A percentile compares a stretch with the other conserved stretches of the same genome.
Conservation (phyloP, 2,888 invertebrate genomes). For the Heliconius sara region DNA sequence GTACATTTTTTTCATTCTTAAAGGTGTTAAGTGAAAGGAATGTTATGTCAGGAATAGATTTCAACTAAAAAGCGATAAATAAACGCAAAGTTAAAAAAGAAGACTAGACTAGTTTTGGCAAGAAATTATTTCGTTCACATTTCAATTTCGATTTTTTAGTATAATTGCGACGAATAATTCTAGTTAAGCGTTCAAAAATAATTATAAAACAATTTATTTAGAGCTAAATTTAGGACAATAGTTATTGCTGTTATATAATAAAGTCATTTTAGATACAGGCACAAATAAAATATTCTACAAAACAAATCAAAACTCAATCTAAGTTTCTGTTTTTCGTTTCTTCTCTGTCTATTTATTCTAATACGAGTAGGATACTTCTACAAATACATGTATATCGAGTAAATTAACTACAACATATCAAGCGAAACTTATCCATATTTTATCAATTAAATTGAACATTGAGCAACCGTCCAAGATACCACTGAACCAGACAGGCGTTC, state of each 20-base stretch:
- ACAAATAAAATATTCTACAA: background rate
- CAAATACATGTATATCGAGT: no score
- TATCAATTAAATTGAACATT: background rate
- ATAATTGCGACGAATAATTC: background rate
- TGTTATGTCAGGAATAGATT: slow-evolving; percentile 28
- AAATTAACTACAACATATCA: background rate
- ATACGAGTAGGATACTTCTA: no score
- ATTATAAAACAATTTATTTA: background rate
- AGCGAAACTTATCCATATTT: background rate
- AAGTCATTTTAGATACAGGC: background rate
- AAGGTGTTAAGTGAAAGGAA: slow-evolving; percentile 56
- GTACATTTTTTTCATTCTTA: background rate
- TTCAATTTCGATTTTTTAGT: background rate
- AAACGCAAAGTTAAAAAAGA: slow-evolving; percentile 28
- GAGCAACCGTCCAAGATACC: background rate
- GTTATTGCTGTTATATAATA: background rate
- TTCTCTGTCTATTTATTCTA: no score
- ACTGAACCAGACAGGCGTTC: slow-evolving; percentile 21
- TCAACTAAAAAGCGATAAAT: background rate
- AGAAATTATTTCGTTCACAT: background rate
- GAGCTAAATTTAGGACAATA: no score
- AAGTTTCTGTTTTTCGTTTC: no score
- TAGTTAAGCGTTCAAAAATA: background rate
- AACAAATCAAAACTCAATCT: background rate
- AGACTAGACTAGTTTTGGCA: slow-evolving; percentile 33